These are phyloP conservation scores for Bubo blakistoni DNA, from an alignment of 2,113 vertebrate genomes.

Conservation along the genomic window DNA sequence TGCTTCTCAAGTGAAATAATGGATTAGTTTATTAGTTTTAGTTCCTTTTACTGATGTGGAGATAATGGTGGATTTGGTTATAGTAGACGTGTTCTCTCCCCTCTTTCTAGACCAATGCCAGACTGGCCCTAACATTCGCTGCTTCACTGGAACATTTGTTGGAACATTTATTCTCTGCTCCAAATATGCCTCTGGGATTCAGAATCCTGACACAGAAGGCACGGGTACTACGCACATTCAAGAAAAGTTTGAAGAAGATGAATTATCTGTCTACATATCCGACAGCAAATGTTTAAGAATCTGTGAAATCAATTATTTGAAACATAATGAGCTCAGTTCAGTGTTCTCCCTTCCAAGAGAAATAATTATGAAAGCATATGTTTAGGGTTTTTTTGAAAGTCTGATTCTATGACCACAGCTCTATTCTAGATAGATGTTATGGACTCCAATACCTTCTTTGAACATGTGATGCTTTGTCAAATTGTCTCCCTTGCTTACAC, in stretches of 20 bases:
- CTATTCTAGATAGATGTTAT: neutral
- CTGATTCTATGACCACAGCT: neutral
- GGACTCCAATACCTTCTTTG: neutral
- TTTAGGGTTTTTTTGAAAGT: neutral
- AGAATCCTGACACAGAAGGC: neutral
- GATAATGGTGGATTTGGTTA: neutral
- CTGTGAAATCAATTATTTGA: neutral
- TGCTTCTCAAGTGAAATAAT: neutral
- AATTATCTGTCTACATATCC: neutral
- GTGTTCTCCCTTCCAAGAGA: neutral
- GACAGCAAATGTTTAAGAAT: neutral
- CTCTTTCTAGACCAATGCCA: neutral
- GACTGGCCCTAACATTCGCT: neutral
- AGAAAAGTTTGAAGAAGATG: neutral
- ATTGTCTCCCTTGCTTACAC: neutral
- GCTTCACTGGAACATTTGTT: neutral
- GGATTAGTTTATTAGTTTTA: neutral
- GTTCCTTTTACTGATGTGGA: neutral
- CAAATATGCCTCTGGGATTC: neutral
- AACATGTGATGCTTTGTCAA: neutral
- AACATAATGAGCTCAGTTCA: neutral
- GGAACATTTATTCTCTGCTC: neutral
- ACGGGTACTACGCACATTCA: neutral
- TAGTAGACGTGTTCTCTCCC: neutral
- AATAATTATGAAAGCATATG: neutral